phyloP scores from a whole-genome alignment of 2,888 invertebrate genomes.

The Pteria penguin region DNA sequence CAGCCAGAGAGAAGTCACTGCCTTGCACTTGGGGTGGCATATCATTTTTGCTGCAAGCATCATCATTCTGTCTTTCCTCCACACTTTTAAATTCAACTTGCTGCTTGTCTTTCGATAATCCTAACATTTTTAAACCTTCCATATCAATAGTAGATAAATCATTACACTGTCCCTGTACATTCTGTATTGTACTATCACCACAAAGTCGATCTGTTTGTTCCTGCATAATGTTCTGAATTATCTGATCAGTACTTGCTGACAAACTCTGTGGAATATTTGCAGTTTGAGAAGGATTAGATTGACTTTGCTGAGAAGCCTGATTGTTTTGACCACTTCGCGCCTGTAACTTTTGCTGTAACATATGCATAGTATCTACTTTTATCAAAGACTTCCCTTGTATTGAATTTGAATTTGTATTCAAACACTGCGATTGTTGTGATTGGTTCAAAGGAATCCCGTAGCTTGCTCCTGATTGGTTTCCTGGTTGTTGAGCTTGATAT shows the following conservation, averaged over 20 bases:
- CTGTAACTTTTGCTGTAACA: slow-evolving; percentile 25
- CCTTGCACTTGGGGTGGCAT: background rate
- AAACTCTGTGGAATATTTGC: background rate
- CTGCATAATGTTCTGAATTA: background rate
- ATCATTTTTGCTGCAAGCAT: slow-evolving; percentile 11
- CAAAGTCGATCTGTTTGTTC: background rate
- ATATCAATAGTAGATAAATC: slow-evolving; percentile 36
- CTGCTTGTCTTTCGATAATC: slow-evolving; percentile 16
- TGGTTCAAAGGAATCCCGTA: background rate
- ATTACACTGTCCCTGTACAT: background rate
- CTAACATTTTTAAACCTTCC: slow-evolving; percentile 34
- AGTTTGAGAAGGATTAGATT: too few relatives aligned
- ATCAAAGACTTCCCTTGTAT: slow-evolving; percentile 14
- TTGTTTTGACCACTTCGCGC: slow-evolving; percentile 4
- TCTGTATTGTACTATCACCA: background rate
- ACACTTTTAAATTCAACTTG: background rate
- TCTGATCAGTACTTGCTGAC: slow-evolving; percentile 8
- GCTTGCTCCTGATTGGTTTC: background rate
- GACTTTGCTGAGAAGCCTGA: background rate
- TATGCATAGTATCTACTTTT: slow-evolving; percentile 29
- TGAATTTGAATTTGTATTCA: background rate
- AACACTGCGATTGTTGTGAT: background rate
- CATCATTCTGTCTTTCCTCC: background rate
- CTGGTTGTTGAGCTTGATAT: background rate
- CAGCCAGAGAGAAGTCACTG: background rate